Evolutionary conservation across 2,113 vertebrate genomes (phyloP), one percentile per base, ranked within the genome.

Genomic region (Sphaerodactylus townsendi): DNA sequence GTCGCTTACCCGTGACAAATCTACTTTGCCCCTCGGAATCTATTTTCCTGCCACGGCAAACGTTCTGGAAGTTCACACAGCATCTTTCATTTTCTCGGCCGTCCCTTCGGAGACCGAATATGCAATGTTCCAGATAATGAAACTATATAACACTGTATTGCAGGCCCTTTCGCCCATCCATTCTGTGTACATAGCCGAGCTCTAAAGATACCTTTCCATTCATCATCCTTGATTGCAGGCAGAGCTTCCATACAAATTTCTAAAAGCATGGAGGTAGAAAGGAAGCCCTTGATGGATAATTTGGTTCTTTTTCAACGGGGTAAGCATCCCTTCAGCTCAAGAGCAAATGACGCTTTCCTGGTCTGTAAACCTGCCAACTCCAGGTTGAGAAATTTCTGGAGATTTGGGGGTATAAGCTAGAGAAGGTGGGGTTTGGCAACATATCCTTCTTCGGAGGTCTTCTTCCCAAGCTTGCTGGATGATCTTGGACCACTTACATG

Each of bases 231-330:
- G 83, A 85, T 87, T 87, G 81, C 50, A 83, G 84, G 62, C 80
- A 84, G 2, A 85, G 46, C 30, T 89, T 76, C 85, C 78, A 81
- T 77, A 85, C 28, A 87, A 72, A 79, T 46, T 17, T 91, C 90
- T 70, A 78, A 87, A 90, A 78, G 56, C 59, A 39, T n/a, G 2
- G 1, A 44, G 70, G 71, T 28, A 83, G 85, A 79, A 90, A 92
- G 70, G 64, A 66, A 21, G 83, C 64, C 77, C 53, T 91, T 59
- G 80, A 37, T 83, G 76, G 79, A 75, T 90, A 93, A 91, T 90
- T 89, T 87, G 23, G 21, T 0, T 85, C 89, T 82, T 90, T 89
- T 90, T 89, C 89, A 88, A 89, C 85, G 78, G 83, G n/a, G 65
- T 85, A 65, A 46, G 83, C 13, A 84, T 90, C 85, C 89, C 33